Evolutionary conservation across 1,140 invertebrate genomes (phyloP).

Genomic region (Spodoptera frugiperda): DNA sequence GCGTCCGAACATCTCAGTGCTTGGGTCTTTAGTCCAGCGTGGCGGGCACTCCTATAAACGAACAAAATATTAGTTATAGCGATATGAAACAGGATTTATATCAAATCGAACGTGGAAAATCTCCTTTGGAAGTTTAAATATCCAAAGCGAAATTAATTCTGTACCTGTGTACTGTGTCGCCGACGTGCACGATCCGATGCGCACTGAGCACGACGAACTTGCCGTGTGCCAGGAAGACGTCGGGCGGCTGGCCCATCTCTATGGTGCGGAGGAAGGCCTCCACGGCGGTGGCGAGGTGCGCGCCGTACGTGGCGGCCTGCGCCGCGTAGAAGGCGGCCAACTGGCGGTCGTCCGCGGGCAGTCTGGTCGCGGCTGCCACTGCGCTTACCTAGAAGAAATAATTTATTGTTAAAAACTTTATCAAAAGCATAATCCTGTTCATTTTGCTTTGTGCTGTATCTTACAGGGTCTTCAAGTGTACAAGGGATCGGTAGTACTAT

Average conservation of each 20-base stretch:
- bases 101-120: too few relatives aligned
- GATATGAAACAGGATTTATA: too few relatives aligned
- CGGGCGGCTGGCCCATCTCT: conserved; percentile 96
- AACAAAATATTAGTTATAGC: neutral
- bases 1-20: conserved; percentile 93
- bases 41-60: conserved; percentile 88
- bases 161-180: conserved; percentile 93
- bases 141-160: too few relatives aligned
- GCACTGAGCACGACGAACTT: conserved; percentile 97
- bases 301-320: conserved; percentile 93
- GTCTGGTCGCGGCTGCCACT: conserved; percentile 85
- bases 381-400: conserved; percentile 71
- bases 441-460: neutral
- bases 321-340: conserved; percentile 94
- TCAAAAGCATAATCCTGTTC: neutral
- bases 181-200: conserved; percentile 96
- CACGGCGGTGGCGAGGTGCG: conserved; percentile 94
- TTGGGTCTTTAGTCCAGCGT: conserved; percentile 90
- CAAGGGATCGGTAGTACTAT: too few relatives aligned
- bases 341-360: conserved; percentile 93
- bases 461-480: too few relatives aligned
- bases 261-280: conserved; percentile 96
- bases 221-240: conserved; percentile 96
- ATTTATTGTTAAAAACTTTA: neutral
- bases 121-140: too few relatives aligned